Conservation (phyloP, 2,888 invertebrate genomes). For the Geophilus truncorum region DNA sequence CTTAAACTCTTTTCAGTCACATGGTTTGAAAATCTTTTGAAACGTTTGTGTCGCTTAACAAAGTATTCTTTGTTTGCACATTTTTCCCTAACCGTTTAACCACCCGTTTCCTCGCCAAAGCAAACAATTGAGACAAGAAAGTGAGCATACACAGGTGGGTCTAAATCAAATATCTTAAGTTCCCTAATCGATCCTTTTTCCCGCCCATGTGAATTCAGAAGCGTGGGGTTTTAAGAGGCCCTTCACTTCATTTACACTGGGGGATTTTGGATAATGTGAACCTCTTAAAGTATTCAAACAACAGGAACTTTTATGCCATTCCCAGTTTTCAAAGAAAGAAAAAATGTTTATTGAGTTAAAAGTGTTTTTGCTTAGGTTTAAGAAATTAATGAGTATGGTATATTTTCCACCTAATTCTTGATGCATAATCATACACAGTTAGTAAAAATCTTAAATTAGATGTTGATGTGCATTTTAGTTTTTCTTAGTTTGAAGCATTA, state of each 20-base stretch:
- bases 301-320: too few relatives aligned
- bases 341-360: too few relatives aligned
- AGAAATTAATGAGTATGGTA: too few relatives aligned
- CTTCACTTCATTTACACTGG: background rate
- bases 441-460: too few relatives aligned
- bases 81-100: constrained; percentile 16
- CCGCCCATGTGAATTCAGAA: constrained; percentile 24
- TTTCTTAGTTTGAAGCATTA: too few relatives aligned
- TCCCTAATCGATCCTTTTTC: constrained; percentile 23
- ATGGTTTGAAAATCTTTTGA: background rate
- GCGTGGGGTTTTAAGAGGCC: constrained; percentile 22
- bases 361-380: too few relatives aligned
- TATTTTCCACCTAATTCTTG: too few relatives aligned
- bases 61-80: background rate
- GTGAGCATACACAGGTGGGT: constrained; percentile 21
- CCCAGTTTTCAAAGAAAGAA: background rate
- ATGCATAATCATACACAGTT: too few relatives aligned
- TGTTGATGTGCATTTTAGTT: too few relatives aligned
- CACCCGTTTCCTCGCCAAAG: background rate
- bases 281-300: background rate
- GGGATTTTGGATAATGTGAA: background rate
- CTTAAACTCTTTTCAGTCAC: constrained; percentile 12
- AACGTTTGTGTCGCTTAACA: background rate
- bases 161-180: constrained; percentile 18
- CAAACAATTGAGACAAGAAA: constrained; percentile 8